phyloP scores from a whole-genome alignment of 2,797 vertebrate genomes.

The Chelonia mydas region DNA sequence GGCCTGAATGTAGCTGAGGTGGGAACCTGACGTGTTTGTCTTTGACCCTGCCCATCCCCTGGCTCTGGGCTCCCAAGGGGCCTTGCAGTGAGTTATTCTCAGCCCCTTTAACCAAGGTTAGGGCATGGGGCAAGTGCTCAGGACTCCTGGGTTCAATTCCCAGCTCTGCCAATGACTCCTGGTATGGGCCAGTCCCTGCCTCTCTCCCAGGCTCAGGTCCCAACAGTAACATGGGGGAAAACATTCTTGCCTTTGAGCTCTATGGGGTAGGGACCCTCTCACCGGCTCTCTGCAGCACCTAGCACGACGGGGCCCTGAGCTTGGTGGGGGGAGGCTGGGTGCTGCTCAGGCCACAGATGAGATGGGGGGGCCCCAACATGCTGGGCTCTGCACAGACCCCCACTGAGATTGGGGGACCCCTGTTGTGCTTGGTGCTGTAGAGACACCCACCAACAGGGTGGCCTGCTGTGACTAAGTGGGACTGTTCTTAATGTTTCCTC shows the following conservation, averaged over 20 bases:
- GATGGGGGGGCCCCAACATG: neutral
- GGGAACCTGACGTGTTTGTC: neutral
- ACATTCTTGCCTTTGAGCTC: too few species aligned
- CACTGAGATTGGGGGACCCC: too few species aligned
- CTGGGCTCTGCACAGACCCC: too few species aligned
- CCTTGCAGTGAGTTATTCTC: neutral
- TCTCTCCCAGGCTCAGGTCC: neutral
- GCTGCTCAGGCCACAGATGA: neutral
- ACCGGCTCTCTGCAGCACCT: too few species aligned
- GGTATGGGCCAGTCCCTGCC: neutral
- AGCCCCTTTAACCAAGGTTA: neutral
- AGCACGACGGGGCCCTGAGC: too few species aligned
- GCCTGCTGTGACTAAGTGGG: too few species aligned
- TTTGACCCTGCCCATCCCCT: neutral
- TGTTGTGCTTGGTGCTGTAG: too few species aligned
- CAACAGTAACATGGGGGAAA: neutral
- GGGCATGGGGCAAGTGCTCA: neutral
- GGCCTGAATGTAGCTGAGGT: neutral
- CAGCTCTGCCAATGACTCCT: too few species aligned
- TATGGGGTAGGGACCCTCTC: neutral
- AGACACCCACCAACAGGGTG: too few species aligned
- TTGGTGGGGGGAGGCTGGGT: neutral
- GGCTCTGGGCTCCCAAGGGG: neutral
- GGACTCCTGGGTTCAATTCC: too few species aligned
- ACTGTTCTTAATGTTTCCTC: too few species aligned